Conservation (phyloP, 2,797 vertebrate genomes). For the Linurgus olivaceus region DNA sequence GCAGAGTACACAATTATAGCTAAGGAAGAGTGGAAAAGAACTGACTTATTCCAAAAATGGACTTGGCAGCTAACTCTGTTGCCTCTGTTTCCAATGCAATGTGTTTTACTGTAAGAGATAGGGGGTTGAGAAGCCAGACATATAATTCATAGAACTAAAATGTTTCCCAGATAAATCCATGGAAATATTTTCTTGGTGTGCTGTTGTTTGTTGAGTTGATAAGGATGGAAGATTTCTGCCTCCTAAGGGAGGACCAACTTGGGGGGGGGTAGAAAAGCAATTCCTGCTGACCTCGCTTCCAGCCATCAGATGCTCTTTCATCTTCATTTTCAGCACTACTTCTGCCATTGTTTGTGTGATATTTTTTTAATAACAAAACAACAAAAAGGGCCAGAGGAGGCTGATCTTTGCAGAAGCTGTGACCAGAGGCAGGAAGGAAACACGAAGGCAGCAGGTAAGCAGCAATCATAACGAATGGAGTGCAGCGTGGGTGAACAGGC, state of each 20-base stretch:
- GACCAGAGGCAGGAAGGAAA: background rate
- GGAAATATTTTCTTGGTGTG: background rate
- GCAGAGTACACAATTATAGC: background rate
- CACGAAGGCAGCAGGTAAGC: background rate
- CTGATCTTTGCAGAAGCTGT: background rate
- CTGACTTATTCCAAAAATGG: background rate
- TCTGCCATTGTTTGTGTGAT: background rate
- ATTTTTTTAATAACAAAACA: background rate
- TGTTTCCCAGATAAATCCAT: background rate
- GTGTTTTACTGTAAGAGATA: background rate
- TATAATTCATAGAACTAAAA: background rate
- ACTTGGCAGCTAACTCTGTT: background rate
- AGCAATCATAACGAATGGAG: accelerated
- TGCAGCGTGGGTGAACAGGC: background rate
- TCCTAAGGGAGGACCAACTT: background rate
- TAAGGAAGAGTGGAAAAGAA: background rate
- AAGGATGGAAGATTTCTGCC: background rate
- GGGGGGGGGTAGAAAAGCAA: background rate
- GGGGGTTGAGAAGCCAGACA: background rate
- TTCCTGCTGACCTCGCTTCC: background rate
- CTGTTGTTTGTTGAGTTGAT: background rate
- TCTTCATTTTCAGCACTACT: background rate
- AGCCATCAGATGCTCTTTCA: background rate
- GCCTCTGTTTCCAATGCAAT: background rate
- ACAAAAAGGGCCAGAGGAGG: background rate